Percentiles rank a stretch among this genome's conserved stretches.
Evolutionary conservation across 1,140 invertebrate genomes (phyloP).

Genomic region (Geopemphigus sp.): DNA sequence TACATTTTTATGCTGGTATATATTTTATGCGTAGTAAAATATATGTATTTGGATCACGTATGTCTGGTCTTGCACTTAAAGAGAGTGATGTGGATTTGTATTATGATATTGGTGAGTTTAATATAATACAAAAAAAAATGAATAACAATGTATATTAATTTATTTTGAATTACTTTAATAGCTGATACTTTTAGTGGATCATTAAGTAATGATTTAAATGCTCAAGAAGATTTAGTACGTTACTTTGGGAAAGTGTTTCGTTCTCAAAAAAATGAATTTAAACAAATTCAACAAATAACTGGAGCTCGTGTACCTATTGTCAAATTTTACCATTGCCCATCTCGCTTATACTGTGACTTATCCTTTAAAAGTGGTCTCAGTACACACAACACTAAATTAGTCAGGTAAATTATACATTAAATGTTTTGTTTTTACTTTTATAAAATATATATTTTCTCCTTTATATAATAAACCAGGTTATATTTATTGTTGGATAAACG

Average conservation of each 20-base stretch:
- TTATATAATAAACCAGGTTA: conserved; percentile 53
- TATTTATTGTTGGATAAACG: conserved; percentile 54
- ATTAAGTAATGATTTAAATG: conserved; percentile 26
- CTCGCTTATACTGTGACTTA: conserved; percentile 60
- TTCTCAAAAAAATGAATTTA: conserved; percentile 52
- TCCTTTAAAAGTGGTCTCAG: conserved; percentile 61
- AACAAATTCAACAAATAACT: conserved; percentile 55
- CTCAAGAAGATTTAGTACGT: conserved; percentile 41
- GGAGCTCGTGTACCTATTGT: conserved; percentile 62
- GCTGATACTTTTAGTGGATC: conserved; percentile 23
- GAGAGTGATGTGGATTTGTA: conserved; percentile 60
- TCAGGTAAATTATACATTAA: conserved; percentile 55
- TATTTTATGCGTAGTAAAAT: conserved; percentile 20
- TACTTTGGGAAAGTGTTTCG: conserved; percentile 47
- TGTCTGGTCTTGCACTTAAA: conserved; percentile 55
- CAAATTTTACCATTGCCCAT: conserved; percentile 57
- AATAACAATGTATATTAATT: no score
- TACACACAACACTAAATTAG: conserved; percentile 60
- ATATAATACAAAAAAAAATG: no score
- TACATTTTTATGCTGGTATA: conserved; percentile 15
- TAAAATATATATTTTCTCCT: conserved; percentile 54
- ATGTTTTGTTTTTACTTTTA: neutral
- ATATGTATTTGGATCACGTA: conserved; percentile 57
- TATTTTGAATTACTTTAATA: no score
- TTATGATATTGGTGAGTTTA: conserved; percentile 56